A percentile compares a stretch with the other conserved stretches of the same genome.
phyloP scores from a whole-genome alignment of 2,888 invertebrate genomes.

The Cancer borealis region DNA sequence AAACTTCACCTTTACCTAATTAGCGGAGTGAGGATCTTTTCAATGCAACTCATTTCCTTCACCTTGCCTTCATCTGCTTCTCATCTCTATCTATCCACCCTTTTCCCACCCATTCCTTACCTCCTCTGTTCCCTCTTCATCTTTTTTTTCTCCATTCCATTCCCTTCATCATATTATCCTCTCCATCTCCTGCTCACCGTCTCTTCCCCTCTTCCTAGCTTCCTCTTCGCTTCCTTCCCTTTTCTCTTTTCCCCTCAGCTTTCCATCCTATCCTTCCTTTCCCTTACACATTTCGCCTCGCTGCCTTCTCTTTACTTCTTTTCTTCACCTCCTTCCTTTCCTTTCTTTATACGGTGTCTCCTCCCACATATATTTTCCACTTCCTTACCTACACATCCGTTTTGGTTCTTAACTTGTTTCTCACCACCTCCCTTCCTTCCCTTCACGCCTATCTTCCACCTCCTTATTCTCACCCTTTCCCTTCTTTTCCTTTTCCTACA shows the following conservation, averaged over 20 bases:
- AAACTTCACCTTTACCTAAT: too few relatives aligned
- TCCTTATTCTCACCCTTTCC: too few relatives aligned
- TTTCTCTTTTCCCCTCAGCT: not conserved
- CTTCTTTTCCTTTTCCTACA: too few relatives aligned
- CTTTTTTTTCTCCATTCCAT: not conserved
- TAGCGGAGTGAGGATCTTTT: too few relatives aligned
- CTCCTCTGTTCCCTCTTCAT: too few relatives aligned
- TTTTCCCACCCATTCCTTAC: not conserved
- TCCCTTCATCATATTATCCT: not conserved
- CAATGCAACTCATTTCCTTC: not conserved
- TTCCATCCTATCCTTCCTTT: not conserved
- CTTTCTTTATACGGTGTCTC: not conserved
- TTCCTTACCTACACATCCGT: too few relatives aligned
- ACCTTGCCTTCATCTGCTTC: not conserved
- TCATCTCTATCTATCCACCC: not conserved
- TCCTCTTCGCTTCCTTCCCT: not conserved
- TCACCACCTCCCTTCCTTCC: too few relatives aligned
- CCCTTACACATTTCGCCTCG: not conserved
- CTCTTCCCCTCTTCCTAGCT: not conserved
- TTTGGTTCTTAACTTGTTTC: too few relatives aligned
- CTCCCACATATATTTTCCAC: not conserved
- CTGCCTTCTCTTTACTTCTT: not conserved
- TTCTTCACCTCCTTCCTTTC: not conserved
- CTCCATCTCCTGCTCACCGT: not conserved
- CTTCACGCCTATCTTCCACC: too few relatives aligned